Percentiles rank a stretch among this genome's conserved stretches.
Evolutionary conservation across 2,797 vertebrate species (phyloP).

Genomic region (Balearica regulorum): DNA sequence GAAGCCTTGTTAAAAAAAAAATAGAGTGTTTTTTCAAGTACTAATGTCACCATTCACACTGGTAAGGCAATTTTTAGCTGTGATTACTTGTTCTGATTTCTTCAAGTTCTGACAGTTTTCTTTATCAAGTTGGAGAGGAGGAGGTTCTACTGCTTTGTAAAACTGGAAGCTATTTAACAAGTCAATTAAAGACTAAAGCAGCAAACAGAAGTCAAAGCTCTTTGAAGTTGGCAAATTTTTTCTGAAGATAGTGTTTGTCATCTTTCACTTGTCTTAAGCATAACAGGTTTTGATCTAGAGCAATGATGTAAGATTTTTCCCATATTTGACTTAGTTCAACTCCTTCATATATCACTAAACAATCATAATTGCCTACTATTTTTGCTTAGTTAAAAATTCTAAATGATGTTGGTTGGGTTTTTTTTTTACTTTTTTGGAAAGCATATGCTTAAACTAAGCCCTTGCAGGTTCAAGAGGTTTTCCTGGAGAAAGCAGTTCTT

Average conservation of each 20-base stretch:
- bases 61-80: neutral
- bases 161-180: neutral
- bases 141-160: neutral
- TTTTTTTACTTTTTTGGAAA: neutral
- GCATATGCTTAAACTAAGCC: neutral
- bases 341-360: neutral
- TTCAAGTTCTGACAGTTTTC: neutral
- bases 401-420: neutral
- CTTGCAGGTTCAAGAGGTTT: neutral
- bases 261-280: neutral
- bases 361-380: neutral
- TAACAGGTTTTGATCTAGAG: neutral
- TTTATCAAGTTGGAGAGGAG: neutral
- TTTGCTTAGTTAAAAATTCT: neutral
- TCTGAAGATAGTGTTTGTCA: neutral
- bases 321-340: neutral
- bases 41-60: neutral
- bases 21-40: neutral
- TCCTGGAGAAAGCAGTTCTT: neutral
- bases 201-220: neutral
- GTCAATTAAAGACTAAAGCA: neutral
- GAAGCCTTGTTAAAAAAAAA: neutral
- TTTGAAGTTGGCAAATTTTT: neutral
- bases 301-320: neutral
- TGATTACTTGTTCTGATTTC: neutral